phyloP scores from a whole-genome alignment of 2,113 vertebrate genomes.

The Passer domesticus region DNA sequence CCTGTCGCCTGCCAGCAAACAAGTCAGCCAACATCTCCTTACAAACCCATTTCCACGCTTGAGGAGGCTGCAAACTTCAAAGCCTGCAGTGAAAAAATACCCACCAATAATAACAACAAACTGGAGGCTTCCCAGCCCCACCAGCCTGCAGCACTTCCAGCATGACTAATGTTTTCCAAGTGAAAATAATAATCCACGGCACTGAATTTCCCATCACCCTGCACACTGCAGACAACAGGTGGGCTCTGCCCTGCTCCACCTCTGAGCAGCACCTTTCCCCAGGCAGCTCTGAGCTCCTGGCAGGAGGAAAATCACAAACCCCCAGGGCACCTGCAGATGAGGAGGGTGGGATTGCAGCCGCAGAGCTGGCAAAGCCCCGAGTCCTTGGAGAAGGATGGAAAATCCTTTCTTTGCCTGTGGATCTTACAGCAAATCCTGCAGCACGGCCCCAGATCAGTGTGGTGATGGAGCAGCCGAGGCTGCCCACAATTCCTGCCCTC shows the following conservation, averaged over 20 bases:
- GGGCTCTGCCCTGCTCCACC: background rate
- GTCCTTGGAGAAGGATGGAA: background rate
- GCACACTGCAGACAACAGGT: background rate
- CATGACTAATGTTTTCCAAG: slow-evolving; percentile 30
- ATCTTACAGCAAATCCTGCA: background rate
- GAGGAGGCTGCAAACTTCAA: slow-evolving; percentile 39
- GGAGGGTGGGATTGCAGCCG: background rate
- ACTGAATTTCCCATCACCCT: background rate
- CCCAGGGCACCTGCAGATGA: background rate
- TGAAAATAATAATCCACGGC: background rate
- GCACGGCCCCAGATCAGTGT: background rate
- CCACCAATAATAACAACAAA: background rate
- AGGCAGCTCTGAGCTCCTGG: background rate
- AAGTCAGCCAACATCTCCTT: background rate
- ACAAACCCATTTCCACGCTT: background rate
- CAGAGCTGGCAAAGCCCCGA: background rate
- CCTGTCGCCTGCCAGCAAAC: background rate
- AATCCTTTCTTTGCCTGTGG: background rate
- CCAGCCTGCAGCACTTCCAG: slow-evolving; percentile 4
- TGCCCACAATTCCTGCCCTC: background rate
- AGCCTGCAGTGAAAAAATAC: background rate
- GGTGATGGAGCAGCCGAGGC: fast-evolving
- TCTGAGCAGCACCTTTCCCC: background rate
- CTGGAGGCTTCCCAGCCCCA: background rate
- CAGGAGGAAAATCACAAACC: background rate